phyloP scores from a whole-genome alignment of 2,888 invertebrate species.

The Trichogramma evanescens region DNA sequence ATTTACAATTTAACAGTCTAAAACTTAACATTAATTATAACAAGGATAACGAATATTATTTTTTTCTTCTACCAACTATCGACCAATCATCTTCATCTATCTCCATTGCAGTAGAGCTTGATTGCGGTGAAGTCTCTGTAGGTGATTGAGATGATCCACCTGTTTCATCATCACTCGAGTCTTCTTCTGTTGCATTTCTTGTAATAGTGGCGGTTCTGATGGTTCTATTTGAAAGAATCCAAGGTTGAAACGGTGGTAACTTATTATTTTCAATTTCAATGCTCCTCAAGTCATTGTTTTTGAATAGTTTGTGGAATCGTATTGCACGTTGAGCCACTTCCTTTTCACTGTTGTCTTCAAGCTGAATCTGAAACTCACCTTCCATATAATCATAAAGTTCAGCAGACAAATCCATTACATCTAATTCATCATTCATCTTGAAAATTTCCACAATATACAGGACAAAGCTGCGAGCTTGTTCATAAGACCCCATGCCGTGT shows the following conservation, averaged over 20 bases:
- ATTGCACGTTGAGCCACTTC: constrained; percentile 39
- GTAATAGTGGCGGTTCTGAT: constrained; percentile 9
- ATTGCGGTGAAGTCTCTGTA: constrained; percentile 1
- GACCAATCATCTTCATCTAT: constrained; percentile 34
- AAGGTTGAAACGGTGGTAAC: constrained; percentile 34
- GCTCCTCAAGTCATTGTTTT: constrained; percentile 25
- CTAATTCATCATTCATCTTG: constrained; percentile 36
- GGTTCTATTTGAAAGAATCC: constrained; percentile 27
- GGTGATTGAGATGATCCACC: background rate
- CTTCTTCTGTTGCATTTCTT: background rate
- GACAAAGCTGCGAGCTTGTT: constrained; percentile 34
- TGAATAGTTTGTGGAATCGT: constrained; percentile 33
- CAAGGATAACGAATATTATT: constrained; percentile 21
- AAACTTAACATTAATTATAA: too few relatives aligned
- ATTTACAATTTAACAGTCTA: too few relatives aligned
- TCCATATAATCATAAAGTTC: constrained; percentile 41
- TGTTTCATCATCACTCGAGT: constrained; percentile 1
- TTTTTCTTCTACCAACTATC: constrained; percentile 34
- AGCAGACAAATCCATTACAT: constrained; percentile 31
- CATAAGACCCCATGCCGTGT: constrained; percentile 38
- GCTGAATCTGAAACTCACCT: constrained; percentile 33
- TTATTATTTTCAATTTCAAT: constrained; percentile 32
- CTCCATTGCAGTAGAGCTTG: constrained; percentile 24
- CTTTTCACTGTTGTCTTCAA: constrained; percentile 37
- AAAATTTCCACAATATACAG: constrained; percentile 34